Percentiles rank a stretch among this genome's conserved stretches.
Evolutionary conservation across 2,888 invertebrate genomes (phyloP).

Genomic region (Melanostoma scalare): DNA sequence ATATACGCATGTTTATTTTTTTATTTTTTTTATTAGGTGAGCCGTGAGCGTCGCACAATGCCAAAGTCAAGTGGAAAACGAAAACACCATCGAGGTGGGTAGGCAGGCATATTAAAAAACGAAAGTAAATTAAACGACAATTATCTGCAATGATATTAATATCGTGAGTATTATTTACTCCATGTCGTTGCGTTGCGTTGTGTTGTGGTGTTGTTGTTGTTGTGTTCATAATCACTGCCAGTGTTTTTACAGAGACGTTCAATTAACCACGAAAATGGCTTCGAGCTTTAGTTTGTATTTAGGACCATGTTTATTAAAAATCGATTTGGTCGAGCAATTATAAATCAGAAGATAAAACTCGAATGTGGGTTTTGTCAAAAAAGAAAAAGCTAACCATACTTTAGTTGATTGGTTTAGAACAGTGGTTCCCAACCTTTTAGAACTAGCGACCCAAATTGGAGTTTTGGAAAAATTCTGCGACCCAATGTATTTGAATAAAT

Average conservation of each 20-base stretch:
- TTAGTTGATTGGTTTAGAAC: too few relatives aligned
- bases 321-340: too few relatives aligned
- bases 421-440: too few relatives aligned
- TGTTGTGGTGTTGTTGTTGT: not conserved
- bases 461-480: too few relatives aligned
- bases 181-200: not conserved
- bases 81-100: constrained; percentile 7
- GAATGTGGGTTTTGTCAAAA: too few relatives aligned
- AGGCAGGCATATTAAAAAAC: constrained; percentile 33
- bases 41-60: constrained; percentile 39
- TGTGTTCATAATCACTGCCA: constrained; percentile 6
- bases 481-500: too few relatives aligned
- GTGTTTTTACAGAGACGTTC: not conserved
- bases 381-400: too few relatives aligned
- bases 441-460: too few relatives aligned
- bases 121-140: constrained; percentile 38
- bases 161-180: constrained; percentile 28
- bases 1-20: not conserved
- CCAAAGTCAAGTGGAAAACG: constrained; percentile 32
- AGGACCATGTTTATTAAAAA: too few relatives aligned
- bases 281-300: too few relatives aligned
- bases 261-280: too few relatives aligned
- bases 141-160: constrained; percentile 37
- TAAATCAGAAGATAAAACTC: too few relatives aligned
- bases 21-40: constrained; percentile 15